Evolutionary conservation across 2,888 invertebrate genomes (phyloP).

Genomic region (Drosophila sordidula): DNA sequence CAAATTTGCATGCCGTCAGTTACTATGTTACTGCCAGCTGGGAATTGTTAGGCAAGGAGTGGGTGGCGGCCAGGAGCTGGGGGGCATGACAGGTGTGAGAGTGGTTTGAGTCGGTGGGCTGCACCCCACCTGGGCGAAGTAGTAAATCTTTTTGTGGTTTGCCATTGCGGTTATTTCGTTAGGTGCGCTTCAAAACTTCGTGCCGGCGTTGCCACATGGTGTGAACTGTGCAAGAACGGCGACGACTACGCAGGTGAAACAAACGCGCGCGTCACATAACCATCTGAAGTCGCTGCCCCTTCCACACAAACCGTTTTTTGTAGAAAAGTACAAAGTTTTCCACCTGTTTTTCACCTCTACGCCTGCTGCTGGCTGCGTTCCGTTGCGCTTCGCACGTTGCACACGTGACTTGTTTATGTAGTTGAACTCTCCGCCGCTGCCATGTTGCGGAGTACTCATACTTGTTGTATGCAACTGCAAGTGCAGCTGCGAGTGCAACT

Average conservation of each 20-base stretch:
- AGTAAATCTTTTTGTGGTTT: constrained; percentile 77
- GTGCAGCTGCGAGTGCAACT: constrained; percentile 14
- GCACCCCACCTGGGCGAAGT: constrained; percentile 45
- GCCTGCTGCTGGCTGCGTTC: constrained; percentile 45
- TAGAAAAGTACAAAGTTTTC: constrained; percentile 46
- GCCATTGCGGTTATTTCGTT: constrained; percentile 70
- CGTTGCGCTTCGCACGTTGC: constrained; percentile 77
- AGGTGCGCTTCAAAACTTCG: constrained; percentile 33
- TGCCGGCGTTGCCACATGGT: constrained; percentile 78
- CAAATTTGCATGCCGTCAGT: constrained; percentile 80
- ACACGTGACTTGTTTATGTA: constrained; percentile 83
- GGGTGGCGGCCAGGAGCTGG: too few relatives aligned
- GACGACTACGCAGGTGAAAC: constrained; percentile 45
- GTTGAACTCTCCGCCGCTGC: constrained; percentile 60
- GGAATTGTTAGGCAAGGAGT: constrained; percentile 38
- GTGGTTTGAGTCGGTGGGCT: constrained; percentile 9
- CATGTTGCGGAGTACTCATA: constrained; percentile 13
- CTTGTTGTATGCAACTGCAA: constrained; percentile 22
- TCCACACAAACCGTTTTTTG: constrained; percentile 25
- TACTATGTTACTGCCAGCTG: constrained; percentile 81
- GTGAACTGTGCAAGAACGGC: constrained; percentile 71
- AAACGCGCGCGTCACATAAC: constrained; percentile 70
- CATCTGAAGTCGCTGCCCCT: constrained; percentile 42
- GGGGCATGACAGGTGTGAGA: constrained; percentile 5
- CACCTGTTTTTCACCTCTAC: constrained; percentile 29